A percentile compares a stretch with the other conserved stretches of the same genome.
Evolutionary conservation across 2,113 vertebrate species (phyloP).

Genomic region (Chlorodrepanis virens): DNA sequence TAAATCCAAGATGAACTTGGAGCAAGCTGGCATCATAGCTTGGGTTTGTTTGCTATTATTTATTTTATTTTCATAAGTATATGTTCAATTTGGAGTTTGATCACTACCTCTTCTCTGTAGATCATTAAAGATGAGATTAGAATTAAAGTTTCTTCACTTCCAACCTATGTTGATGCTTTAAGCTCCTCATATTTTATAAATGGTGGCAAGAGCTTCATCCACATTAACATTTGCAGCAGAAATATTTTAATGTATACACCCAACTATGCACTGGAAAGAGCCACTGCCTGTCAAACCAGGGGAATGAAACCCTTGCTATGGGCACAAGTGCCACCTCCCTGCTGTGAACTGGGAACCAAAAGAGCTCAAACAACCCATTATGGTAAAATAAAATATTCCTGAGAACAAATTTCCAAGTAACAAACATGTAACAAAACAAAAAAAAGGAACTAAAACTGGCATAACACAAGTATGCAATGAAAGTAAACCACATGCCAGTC

Average conservation of each 20-base stretch:
- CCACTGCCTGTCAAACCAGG: not conserved
- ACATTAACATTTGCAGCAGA: not conserved
- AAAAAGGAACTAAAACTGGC: not conserved
- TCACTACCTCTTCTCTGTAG: not conserved
- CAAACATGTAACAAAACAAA: fast-evolving
- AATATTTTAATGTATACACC: not conserved
- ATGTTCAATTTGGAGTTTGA: not conserved
- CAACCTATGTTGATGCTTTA: not conserved
- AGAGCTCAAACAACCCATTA: not conserved
- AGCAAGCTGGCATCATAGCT: not conserved
- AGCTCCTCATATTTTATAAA: not conserved
- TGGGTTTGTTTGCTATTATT: not conserved
- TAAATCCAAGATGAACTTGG: not conserved
- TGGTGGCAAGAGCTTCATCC: fast-evolving
- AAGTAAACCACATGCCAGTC: not conserved
- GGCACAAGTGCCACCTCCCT: not conserved
- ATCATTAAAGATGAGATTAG: not conserved
- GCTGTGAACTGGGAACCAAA: not conserved
- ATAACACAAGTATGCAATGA: not conserved
- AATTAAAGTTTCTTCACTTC: not conserved
- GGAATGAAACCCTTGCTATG: not conserved
- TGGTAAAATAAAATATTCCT: not conserved
- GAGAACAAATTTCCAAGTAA: not conserved
- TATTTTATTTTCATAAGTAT: not conserved
- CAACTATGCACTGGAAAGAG: not conserved